These are phyloP conservation scores for Ceratitis capitata DNA, from an alignment of 1,140 invertebrate genomes.

Conservation along the genomic window DNA sequence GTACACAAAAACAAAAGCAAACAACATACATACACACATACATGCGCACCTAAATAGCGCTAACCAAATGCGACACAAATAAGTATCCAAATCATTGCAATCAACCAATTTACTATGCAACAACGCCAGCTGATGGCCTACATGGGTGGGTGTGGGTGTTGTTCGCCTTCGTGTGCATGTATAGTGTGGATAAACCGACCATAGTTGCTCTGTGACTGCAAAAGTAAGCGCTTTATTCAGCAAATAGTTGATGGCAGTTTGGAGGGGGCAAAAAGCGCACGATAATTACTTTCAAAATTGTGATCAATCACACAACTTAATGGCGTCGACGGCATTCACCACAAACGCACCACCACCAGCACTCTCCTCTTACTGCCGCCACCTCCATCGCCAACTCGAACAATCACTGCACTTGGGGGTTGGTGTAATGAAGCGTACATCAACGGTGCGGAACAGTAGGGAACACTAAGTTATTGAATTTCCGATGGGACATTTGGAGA, in stretches of 20 bases:
- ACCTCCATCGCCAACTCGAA: too few species aligned
- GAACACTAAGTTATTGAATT: slow-evolving; percentile 35
- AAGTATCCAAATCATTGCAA: slow-evolving; percentile 4
- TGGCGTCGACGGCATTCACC: slow-evolving; percentile 23
- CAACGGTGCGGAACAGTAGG: not conserved
- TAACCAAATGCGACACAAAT: not conserved
- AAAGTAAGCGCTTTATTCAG: not conserved
- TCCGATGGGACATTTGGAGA: not conserved
- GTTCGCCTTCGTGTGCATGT: not conserved
- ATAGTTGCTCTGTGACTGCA: too few species aligned
- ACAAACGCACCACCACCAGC: too few species aligned
- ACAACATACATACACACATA: not conserved
- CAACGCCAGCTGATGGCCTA: not conserved
- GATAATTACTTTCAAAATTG: slow-evolving; percentile 37
- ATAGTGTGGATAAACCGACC: not conserved
- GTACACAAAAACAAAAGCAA: slow-evolving; percentile 2
- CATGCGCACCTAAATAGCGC: too few species aligned
- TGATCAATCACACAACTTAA: slow-evolving; percentile 34
- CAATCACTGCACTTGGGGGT: not conserved
- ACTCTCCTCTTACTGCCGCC: too few species aligned
- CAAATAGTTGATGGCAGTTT: not conserved
- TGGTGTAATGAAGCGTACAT: not conserved
- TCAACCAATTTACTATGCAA: not conserved
- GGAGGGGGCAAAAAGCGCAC: not conserved
- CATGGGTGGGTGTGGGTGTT: not conserved